These are phyloP conservation scores for Thymelicus sylvestris DNA, from an alignment of 2,888 invertebrate genomes.

Conservation along the genomic window DNA sequence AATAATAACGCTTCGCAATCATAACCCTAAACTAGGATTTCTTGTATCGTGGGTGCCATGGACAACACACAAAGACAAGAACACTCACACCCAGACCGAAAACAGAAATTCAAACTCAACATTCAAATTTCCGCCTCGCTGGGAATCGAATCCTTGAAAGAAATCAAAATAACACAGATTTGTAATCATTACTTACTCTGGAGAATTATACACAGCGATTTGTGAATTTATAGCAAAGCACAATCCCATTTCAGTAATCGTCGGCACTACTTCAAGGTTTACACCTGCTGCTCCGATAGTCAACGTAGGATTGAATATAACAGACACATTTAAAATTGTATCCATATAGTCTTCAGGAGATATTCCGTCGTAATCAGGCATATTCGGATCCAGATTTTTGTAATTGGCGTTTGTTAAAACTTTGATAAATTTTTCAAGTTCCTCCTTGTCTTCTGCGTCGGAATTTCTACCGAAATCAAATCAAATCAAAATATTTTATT, in stretches of 20 bases:
- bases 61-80: no score
- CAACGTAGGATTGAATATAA: constrained; percentile 75
- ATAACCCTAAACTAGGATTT: no score
- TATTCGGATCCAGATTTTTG: constrained; percentile 79
- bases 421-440: constrained; percentile 82
- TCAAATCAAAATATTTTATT: no score
- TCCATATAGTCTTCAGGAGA: constrained; percentile 84
- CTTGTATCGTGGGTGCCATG: no score
- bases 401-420: constrained; percentile 85
- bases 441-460: constrained; percentile 74
- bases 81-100: no score
- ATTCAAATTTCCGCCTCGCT: no score
- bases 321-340: constrained; percentile 80
- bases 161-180: no score
- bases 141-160: no score
- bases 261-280: constrained; percentile 81
- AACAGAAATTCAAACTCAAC: no score
- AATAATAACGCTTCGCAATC: no score
- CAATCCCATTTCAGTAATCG: constrained; percentile 88
- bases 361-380: constrained; percentile 84
- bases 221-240: constrained; percentile 89
- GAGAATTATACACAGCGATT: constrained; percentile 85
- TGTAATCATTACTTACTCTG: constrained; percentile 70
- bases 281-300: constrained; percentile 84
- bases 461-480: constrained; percentile 57